Base-by-base conservation (phyloP, 2,888 invertebrate genomes). In the Xanthia togata region DNA sequence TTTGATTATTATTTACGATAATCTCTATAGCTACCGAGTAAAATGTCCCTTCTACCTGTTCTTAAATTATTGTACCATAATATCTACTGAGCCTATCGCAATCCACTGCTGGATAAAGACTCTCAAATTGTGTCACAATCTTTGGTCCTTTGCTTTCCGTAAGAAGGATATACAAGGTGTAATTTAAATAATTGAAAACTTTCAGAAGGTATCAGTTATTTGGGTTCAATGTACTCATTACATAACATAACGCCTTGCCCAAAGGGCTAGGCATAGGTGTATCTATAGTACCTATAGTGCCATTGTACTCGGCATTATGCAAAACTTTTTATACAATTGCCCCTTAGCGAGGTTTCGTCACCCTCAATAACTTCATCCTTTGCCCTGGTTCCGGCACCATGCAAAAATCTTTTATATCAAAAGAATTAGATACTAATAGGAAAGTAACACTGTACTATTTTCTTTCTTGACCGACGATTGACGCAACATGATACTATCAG, bases 401-500 rank as follows among this genome's bases (percentile, higher is more conserved):
- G 0, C 0, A 31, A 4, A 59, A 50, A 14, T 17, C 11, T n/a
- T 1, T 2, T 35, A 0, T 67, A 12, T 50, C 20, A 8, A 23
- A 44, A 68, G 14, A 41, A 44, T 44, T 17, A 5, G 20, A 50
- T 47, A 31, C 23, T 17, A 57, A 64, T n/a, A 55, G 5, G 20
- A 8, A 31, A 35, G 4, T 47, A 9, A 9, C 35, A 23, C 20
- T n/a, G 4, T 64, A 8, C 11, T 31, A 23, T 26, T 31, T 65
- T 47, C 41, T 12, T 78, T 53, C 44, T 44, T 71, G 26, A 31
- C 44, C 35, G n/a, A 38, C 62, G 9, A 31, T 50, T 23, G 62
- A 63, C 4, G 20, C 47, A 38, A 14, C 41, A 50, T 55, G 70
- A 83, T 78, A 38, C 20, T 83, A 83, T 83, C 83, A 63, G 26